Evolutionary conservation across 2,888 invertebrate genomes (phyloP).

Genomic region (Lagria hirta): DNA sequence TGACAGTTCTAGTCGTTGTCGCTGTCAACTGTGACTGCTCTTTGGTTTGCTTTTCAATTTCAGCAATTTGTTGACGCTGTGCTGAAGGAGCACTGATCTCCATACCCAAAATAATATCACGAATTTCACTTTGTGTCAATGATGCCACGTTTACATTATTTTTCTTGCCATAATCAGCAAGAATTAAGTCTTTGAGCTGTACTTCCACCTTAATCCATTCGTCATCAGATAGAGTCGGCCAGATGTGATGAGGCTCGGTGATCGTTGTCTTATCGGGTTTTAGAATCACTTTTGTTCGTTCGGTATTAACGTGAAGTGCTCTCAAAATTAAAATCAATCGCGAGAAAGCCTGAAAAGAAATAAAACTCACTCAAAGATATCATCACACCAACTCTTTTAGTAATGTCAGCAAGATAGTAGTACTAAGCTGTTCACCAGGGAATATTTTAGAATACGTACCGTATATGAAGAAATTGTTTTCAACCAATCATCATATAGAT

Average conservation of each 20-base stretch:
- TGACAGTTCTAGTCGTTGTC: constrained; percentile 94
- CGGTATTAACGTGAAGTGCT: constrained; percentile 98
- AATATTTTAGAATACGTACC: constrained; percentile 53
- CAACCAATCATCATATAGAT: constrained; percentile 99
- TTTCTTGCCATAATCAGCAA: constrained; percentile 99
- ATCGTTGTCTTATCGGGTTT: constrained; percentile 99
- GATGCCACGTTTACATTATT: constrained; percentile 99
- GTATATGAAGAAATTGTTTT: constrained; percentile 99
- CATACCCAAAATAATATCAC: constrained; percentile 99
- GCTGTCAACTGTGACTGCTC: constrained; percentile 98
- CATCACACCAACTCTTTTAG: constrained; percentile 1
- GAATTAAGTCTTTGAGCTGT: constrained; percentile 94
- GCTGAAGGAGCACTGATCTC: constrained; percentile 99
- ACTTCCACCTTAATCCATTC: constrained; percentile 99
- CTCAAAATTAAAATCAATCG: constrained; percentile 94
- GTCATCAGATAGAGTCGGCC: constrained; percentile 96
- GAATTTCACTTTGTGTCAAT: constrained; percentile 97
- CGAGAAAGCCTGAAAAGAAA: constrained; percentile 77
- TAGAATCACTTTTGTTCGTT: constrained; percentile 95
- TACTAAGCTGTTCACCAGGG: constrained; percentile 1
- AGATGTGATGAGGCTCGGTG: constrained; percentile 99
- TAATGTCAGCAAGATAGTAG: no score
- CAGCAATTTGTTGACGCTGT: constrained; percentile 98
- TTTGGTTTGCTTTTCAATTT: constrained; percentile 99
- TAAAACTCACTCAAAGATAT: constrained; percentile 3